Base-by-base conservation (phyloP, 1,140 invertebrate genomes). In the Tribolium castaneum region DNA sequence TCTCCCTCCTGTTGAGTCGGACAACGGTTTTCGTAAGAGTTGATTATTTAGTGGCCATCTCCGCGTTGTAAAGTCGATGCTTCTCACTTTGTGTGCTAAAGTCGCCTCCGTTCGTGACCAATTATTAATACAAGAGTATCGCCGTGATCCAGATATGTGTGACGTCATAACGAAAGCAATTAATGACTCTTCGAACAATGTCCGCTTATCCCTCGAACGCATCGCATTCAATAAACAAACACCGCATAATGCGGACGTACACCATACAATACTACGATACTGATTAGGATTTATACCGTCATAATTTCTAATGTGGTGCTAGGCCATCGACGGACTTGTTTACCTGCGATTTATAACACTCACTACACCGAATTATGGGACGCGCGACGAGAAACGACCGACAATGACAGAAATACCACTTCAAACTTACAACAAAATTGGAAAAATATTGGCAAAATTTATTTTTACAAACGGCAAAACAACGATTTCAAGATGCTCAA, bases 191-290 rank as follows among this genome's bases (percentile, higher is more conserved):
- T 19, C 70, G 70, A 72, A 72, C 70, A 72, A 72, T 72, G 70
- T 50, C 70, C 70, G 39, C 70, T 72, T 72, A 72, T 72, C 39
- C 25, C 70, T 34, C 45, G 16, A 72, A 72, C 39, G 19, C 35
- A 72, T 72, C 70, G 70, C 70, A 25, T 72, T 50, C n/a, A 72
- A 72, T 72, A 72, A 72, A 72, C 70, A 72, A 72, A 72, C 70
- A 72, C 70, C 25, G 70, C 70, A 72, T 72, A 72, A 72, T 72
- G 70, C 16, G 45, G 50, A 51, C 35, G 70, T 72, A 72, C 22
- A 50, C 45, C 39, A 51, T 35, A 72, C 70, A 72, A 72, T 72
- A 72, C 70, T 66, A 14, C 50, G 22, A 72, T 72, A 72, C 70
- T 50, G 70, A 72, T 72, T 50, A 50, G 70, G 70, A 72, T 72